Conservation (phyloP, 1,140 invertebrate genomes). For the Trachelipus rathkii region DNA sequence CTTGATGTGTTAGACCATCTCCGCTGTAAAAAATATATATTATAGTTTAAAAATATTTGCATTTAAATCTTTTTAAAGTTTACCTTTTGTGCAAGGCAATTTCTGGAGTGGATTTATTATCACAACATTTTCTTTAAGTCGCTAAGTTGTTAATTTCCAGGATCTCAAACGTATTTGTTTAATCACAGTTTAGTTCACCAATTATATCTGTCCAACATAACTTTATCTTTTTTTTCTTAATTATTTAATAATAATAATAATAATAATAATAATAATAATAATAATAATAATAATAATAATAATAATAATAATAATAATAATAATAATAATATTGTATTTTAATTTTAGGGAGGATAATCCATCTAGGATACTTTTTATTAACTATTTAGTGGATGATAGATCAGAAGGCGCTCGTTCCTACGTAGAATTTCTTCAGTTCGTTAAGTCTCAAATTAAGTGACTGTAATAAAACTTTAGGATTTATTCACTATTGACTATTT, state of each 20-base stretch:
- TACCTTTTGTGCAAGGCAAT: too few relatives aligned
- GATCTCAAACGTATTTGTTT: too few relatives aligned
- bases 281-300: constrained; percentile 17
- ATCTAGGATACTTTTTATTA: constrained; percentile 24
- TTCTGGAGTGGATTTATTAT: too few relatives aligned
- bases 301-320: background rate
- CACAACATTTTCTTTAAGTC: too few relatives aligned
- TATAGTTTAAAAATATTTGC: too few relatives aligned
- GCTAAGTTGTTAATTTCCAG: too few relatives aligned
- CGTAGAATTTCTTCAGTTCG: constrained; percentile 27
- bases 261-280: constrained; percentile 13
- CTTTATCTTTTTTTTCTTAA: background rate
- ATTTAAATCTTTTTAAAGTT: too few relatives aligned
- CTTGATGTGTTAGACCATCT: too few relatives aligned
- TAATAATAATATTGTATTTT: background rate
- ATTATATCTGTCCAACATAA: background rate
- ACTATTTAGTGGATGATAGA: constrained; percentile 22
- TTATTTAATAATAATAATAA: background rate
- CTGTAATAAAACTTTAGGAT: background rate
- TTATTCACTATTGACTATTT: too few relatives aligned
- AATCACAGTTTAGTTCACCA: too few relatives aligned
- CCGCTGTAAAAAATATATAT: too few relatives aligned
- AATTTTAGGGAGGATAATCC: constrained; percentile 25
- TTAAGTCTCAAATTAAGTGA: constrained; percentile 6
- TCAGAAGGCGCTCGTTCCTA: constrained; percentile 28